Evolutionary conservation across 1,140 invertebrate species (phyloP), one percentile per base, ranked within the genome.

Genomic region (Trachelipus rathkii): DNA sequence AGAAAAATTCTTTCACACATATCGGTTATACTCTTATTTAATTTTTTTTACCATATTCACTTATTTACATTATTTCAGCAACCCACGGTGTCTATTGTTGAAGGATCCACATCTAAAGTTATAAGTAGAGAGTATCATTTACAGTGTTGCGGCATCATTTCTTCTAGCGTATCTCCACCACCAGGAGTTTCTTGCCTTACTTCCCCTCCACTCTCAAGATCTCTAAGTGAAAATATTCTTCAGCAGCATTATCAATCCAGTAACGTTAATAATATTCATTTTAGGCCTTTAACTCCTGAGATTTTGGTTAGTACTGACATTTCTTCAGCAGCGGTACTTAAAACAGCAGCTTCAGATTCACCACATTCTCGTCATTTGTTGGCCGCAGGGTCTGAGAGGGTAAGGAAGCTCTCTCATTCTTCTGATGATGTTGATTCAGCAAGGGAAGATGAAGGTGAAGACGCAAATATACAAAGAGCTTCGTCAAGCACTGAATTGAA

Each of bases 361-460:
- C 73, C 5, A 2, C 23, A 68, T 15, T 67, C 44, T 13, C 11
- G 8, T 53, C 73, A 75, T 21, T 67, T 75, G 74, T 76, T 19
- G 74, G 82, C 15, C 81, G 84, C 24, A 83, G 78, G 70, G 82
- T 85, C 66, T 88, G 87, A 81, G 82, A 85, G 53, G 72, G 84
- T 19, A 87, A 88, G 82, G 33, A 85, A 85, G 60, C 78, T 85
- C 43, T 85, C 84, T 13, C 89, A 91, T 78, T 92, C 91, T 8
- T 90, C 89, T 0, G 89, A 89, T 19, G 89, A 91, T 82, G 87
- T 92, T 0, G 87, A 88, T 71, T n/a, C 74, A 6, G 33, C 15
- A 4, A 44, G 23, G 11, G n/a, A 67, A 19, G 72, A 21, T 13
- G 33, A 45, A 3, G 68, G 44, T 23, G 71, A 24, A 21, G 50